Base-by-base conservation (phyloP, 2,888 invertebrate genomes). In the Sphecodes monilicornis region DNA sequence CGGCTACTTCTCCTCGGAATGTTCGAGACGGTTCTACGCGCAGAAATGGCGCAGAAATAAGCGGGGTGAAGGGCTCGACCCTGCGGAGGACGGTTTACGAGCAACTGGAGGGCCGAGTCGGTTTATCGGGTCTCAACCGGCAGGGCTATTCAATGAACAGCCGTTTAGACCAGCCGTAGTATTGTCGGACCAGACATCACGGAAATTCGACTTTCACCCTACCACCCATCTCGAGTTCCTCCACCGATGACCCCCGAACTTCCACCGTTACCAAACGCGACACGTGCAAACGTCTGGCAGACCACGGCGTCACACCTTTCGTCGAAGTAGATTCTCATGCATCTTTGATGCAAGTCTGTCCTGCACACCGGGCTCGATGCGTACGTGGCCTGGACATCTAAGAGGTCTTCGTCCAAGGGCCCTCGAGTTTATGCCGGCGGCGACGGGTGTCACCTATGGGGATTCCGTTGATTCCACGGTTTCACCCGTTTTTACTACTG, bases 51-150 rank as follows among this genome's bases (percentile, higher is more conserved):
- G 43, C 26, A 54, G 76, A 76, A 68, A 79, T 71, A 76, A 57
- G 29, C 29, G 5, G 16, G 29, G 46, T 22, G 22, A 54, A 64
- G 71, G 57, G 68, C 13, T 57, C 22, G 77, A 32, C 13, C n/a
- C 70, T 32, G 76, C 57, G 57, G 82, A 75, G 76, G 50, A 73
- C 71, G 74, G 88, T 93, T 92, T 93, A 93, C 90, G 91, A 92
- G 91, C 89, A 76, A 88, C 82, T 88, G 82, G 76, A 86, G 88
- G 90, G 82, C 86, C 89, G 84, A 90, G 91, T 90, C 90, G 86
- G 92, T 92, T 92, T 92, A 93, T 93, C 93, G 92, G 88, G 85
- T 88, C 90, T 85, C 86, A 89, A 85, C 87, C 84, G 76, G 84
- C 77, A 82, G 88, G 83, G 88, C 91, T 89, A 91, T 93, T 92